A percentile compares a stretch with the other conserved stretches of the same genome.
phyloP scores from a whole-genome alignment of 30 jellyfish, hydroid and myxozoan genomes.

The Chrysaora quinquecirrha region DNA sequence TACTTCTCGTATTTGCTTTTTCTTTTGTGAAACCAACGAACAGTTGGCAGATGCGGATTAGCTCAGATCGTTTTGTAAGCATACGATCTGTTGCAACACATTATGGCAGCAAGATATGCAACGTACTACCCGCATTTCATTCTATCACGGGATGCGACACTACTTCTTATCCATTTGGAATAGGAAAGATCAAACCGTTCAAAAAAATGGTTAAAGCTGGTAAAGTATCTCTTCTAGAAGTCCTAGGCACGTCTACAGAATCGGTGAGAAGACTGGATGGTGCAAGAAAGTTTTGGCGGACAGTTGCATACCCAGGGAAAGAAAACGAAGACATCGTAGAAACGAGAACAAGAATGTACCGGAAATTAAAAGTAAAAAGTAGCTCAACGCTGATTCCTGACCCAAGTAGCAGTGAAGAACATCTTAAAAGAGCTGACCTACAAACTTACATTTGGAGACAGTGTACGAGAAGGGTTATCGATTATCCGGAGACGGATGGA shows the following conservation, averaged over 20 bases:
- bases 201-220: too few species aligned
- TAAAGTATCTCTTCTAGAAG: background rate
- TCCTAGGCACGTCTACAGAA: background rate
- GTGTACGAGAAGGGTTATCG: background rate
- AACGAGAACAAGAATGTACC: background rate
- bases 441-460: background rate
- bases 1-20: too few species aligned
- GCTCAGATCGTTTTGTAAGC: too few species aligned
- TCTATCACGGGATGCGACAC: too few species aligned
- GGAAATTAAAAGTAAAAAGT: background rate
- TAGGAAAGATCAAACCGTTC: too few species aligned
- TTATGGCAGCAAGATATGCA: too few species aligned
- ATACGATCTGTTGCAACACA: too few species aligned
- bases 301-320: background rate
- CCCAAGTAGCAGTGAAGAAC: background rate
- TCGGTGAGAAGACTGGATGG: background rate
- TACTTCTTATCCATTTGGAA: too few species aligned
- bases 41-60: too few species aligned
- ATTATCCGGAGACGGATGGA: background rate
- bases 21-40: too few species aligned
- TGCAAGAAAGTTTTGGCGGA: background rate
- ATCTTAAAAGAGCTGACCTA: background rate
- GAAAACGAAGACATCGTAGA: background rate
- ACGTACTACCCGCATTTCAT: too few species aligned
- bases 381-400: background rate